phyloP scores from a whole-genome alignment of 2,113 vertebrate genomes.

The Callocephalon fimbriatum region DNA sequence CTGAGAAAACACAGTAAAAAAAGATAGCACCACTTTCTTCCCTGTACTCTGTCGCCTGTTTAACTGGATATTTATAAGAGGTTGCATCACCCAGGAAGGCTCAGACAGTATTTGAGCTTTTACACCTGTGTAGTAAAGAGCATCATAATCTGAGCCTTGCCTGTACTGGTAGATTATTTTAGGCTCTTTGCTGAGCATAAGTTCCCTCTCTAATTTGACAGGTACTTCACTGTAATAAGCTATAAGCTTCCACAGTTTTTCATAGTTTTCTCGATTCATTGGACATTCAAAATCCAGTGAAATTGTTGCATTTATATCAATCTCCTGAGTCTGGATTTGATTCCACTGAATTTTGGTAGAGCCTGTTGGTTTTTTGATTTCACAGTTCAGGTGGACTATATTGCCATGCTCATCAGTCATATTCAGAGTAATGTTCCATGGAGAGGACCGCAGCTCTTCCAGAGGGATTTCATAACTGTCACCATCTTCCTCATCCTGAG shows the following conservation, averaged over 20 bases:
- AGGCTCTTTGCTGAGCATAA: conserved; percentile 70
- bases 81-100: conserved; percentile 89
- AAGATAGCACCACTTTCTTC: conserved; percentile 76
- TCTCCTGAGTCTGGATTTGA: conserved; percentile 71
- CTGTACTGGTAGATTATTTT: conserved; percentile 76
- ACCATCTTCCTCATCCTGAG: conserved; percentile 52
- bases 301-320: conserved; percentile 80
- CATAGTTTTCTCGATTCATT: conserved; percentile 84
- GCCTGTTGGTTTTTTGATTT: conserved; percentile 66
- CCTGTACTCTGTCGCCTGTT: conserved; percentile 85
- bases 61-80: conserved; percentile 81
- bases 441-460: conserved; percentile 65
- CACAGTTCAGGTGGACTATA: conserved; percentile 82
- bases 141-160: conserved; percentile 82
- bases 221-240: conserved; percentile 92
- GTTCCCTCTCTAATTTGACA: conserved; percentile 80
- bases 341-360: conserved; percentile 75
- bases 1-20: conserved; percentile 70
- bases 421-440: conserved; percentile 83
- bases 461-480: conserved; percentile 27
- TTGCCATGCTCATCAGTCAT: conserved; percentile 90
- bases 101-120: conserved; percentile 78
- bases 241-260: conserved; percentile 89
- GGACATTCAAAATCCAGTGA: conserved; percentile 83
- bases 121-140: conserved; percentile 89